Base-by-base conservation (phyloP, 92 coral and sea anemone species). In the Isaurus tuberculatus region DNA sequence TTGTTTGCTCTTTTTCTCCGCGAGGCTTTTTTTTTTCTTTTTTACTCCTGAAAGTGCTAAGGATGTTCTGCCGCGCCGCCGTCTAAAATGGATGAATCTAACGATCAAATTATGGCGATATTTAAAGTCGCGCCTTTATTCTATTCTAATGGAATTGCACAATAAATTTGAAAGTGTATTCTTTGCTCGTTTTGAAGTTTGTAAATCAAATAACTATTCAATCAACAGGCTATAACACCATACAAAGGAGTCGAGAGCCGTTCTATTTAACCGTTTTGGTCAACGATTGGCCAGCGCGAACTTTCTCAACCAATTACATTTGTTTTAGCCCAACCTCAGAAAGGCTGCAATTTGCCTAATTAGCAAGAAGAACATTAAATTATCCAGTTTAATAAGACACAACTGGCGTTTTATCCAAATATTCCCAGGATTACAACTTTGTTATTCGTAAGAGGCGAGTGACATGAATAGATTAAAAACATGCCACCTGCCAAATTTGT, bases 101-200 rank as follows among this genome's bases (percentile, higher is more conserved):
- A 73, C 82, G 81, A 82, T 73, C 79, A 67, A 89, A 88, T 80
- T 75, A 73, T 72, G 81, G 86, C 70, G 84, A 78, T 93, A 93
- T 93, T 93, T 93, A 93, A 93, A 75, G 85, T 77, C 81, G 61
- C 80, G 83, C 87, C 55, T 75, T 89, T 89, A 86, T 85, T 75
- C 65, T 57, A 71, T 86, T 84, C 88, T 93, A 92, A 93, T 93
- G 98, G 97, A 73, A 92, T 93, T 79, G 86, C 79, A 93, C 98
- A 93, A 93, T 93, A 88, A 85, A 89, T 75, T 89, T 90, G 89
- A 90, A 91, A 91, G 95, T 91, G 95, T 89, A 91, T 93, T 91
- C 95, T 87, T 87, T 93, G 98, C 95, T 93, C 94, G 87, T 92
- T 85, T 91, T 89, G 88, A 81, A 89, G 95, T 84, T 91, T 90